These are phyloP conservation scores for Herminia tarsipennalis DNA, from an alignment of 2,888 invertebrate genomes.

Conservation along the genomic window DNA sequence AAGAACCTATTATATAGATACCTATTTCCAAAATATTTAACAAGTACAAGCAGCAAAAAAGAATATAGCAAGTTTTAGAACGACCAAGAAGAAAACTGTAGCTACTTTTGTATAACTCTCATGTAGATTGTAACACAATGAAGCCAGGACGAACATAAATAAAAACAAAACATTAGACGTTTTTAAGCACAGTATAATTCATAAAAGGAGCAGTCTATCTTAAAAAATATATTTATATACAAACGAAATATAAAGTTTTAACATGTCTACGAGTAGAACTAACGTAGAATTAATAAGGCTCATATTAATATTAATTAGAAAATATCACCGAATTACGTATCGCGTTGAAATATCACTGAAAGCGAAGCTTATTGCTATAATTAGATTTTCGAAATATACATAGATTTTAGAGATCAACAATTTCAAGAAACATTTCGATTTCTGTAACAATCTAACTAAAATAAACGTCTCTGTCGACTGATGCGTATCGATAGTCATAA, in stretches of 20 bases:
- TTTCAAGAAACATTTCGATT: slow-evolving; percentile 58
- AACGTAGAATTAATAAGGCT: slow-evolving; percentile 67
- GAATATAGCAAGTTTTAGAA: too few relatives aligned
- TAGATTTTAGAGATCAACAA: slow-evolving; percentile 75
- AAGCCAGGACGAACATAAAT: background rate
- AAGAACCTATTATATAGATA: too few relatives aligned
- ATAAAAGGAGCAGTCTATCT: slow-evolving; percentile 65
- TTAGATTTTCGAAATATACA: slow-evolving; percentile 60
- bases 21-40: too few relatives aligned
- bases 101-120: too few relatives aligned
- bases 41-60: too few relatives aligned
- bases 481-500: slow-evolving; percentile 31
- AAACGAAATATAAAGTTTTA: slow-evolving; percentile 64
- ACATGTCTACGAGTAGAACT: slow-evolving; percentile 34
- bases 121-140: too few relatives aligned
- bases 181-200: slow-evolving; percentile 66
- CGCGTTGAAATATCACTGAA: slow-evolving; percentile 73
- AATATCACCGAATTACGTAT: slow-evolving; percentile 85
- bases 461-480: slow-evolving; percentile 17
- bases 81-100: too few relatives aligned
- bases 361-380: slow-evolving; percentile 53
- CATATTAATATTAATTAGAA: slow-evolving; percentile 64
- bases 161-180: slow-evolving; percentile 23
- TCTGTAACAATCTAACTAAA: slow-evolving; percentile 31
- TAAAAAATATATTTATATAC: slow-evolving; percentile 65